A percentile compares a stretch with the other conserved stretches of the same genome.
These are phyloP conservation scores for Prolemur simus DNA, from an alignment of 2,113 vertebrate species.

Conservation along the genomic window DNA sequence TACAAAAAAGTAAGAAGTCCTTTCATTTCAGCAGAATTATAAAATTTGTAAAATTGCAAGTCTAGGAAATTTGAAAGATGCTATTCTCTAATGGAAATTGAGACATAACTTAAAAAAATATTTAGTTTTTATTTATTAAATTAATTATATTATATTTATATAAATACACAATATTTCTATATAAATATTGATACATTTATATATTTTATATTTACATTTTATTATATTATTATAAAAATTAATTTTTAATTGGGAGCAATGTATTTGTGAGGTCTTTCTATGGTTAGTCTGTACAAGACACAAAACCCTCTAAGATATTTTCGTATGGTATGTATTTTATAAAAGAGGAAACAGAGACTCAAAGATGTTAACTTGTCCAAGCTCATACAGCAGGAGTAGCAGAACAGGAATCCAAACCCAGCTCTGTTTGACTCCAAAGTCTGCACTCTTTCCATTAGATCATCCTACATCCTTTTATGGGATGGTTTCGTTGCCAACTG, in stretches of 20 bases:
- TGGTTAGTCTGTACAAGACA: background rate
- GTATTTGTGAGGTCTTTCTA: background rate
- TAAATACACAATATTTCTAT: no score
- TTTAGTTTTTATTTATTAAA: no score
- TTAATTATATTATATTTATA: no score
- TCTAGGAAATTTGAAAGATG: background rate
- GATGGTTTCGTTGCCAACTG: background rate
- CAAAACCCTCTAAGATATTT: background rate
- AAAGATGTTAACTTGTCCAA: background rate
- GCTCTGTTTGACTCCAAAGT: background rate
- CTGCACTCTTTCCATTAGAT: conserved; percentile 53
- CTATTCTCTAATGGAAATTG: background rate
- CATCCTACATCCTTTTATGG: conserved; percentile 48
- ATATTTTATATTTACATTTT: no score
- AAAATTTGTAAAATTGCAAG: background rate
- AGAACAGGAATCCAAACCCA: conserved; percentile 47
- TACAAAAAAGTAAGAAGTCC: background rate
- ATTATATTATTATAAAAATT: no score
- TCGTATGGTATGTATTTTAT: background rate
- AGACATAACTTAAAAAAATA: background rate
- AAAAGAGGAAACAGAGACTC: conserved; percentile 5
- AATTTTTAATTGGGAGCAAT: no score
- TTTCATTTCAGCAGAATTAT: conserved; percentile 13
- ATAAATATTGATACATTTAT: no score
- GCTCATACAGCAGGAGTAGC: background rate